phyloP scores from a whole-genome alignment of 2,888 invertebrate genomes.

The Tachina grossa region DNA sequence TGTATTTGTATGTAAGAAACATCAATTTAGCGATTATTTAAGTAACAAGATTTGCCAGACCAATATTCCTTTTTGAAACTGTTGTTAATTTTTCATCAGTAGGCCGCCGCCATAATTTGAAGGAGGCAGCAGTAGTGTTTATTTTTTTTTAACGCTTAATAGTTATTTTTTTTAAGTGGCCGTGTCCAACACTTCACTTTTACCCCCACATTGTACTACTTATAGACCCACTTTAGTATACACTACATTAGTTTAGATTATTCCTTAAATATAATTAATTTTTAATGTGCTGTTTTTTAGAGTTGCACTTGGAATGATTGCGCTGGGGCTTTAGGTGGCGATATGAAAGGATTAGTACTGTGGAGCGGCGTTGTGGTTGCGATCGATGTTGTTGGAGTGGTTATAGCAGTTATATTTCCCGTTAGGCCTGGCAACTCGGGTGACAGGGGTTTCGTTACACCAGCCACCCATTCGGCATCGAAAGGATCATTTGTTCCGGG shows the following conservation, averaged over 20 bases:
- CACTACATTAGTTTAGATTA: constrained; percentile 29
- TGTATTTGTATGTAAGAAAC: constrained; percentile 57
- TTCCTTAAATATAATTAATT: not conserved
- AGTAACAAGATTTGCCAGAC: constrained; percentile 65
- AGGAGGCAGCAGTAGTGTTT: not conserved
- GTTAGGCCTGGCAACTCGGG: constrained; percentile 81
- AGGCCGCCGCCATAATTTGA: not conserved
- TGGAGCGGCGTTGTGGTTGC: constrained; percentile 71
- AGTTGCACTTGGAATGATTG: constrained; percentile 83
- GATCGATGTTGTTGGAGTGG: constrained; percentile 78
- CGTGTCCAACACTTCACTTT: constrained; percentile 72
- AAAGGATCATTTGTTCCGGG: constrained; percentile 86
- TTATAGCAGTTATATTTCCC: constrained; percentile 80
- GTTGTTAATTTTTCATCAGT: not conserved
- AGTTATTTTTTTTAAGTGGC: constrained; percentile 76
- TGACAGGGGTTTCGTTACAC: constrained; percentile 83
- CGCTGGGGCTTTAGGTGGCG: constrained; percentile 82
- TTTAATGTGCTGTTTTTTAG: constrained; percentile 73
- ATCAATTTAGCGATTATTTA: constrained; percentile 66
- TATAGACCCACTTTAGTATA: constrained; percentile 30
- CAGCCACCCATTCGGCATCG: constrained; percentile 91
- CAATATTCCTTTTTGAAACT: constrained; percentile 7
- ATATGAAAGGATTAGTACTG: constrained; percentile 83
- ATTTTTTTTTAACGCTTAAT: constrained; percentile 35
- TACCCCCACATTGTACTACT: constrained; percentile 18